A percentile compares a stretch with the other conserved stretches of the same genome.
These are phyloP conservation scores for Scophthalmus maximus DNA, from an alignment of 2,113 vertebrate species.

Conservation along the genomic window DNA sequence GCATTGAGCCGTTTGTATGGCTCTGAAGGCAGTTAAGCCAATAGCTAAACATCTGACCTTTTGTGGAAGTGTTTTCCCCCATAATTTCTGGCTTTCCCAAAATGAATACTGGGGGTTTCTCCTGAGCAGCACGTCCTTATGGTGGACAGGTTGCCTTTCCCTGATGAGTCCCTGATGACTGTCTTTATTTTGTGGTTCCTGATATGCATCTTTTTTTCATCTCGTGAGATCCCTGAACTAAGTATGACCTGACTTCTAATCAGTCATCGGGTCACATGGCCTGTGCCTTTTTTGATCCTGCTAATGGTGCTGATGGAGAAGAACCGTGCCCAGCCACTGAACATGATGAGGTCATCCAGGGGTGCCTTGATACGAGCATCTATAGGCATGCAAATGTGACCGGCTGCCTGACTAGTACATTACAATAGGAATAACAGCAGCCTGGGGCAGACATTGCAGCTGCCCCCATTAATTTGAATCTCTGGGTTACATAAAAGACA, in stretches of 20 bases:
- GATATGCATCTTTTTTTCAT: slow-evolving; percentile 64
- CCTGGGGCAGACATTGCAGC: slow-evolving; percentile 70
- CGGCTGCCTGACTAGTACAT: slow-evolving; percentile 57
- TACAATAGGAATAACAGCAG: slow-evolving; percentile 67
- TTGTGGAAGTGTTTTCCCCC: slow-evolving; percentile 7
- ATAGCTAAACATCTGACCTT: slow-evolving; percentile 48
- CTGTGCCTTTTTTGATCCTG: slow-evolving; percentile 58
- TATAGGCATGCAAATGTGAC: slow-evolving; percentile 81
- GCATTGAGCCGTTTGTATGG: slow-evolving; percentile 2
- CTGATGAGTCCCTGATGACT: slow-evolving; percentile 13
- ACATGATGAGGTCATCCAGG: slow-evolving; percentile 62
- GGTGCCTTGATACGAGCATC: slow-evolving; percentile 62
- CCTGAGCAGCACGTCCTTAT: slow-evolving; percentile 18
- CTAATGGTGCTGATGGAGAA: slow-evolving; percentile 68
- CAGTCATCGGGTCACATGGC: slow-evolving; percentile 60
- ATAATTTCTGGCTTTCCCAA: slow-evolving; percentile 13
- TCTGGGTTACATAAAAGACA: slow-evolving; percentile 65
- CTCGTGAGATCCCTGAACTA: slow-evolving; percentile 69
- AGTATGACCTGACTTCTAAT: slow-evolving; percentile 68
- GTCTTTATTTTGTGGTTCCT: slow-evolving; percentile 31
- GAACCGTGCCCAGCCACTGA: slow-evolving; percentile 49
- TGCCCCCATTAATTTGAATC: slow-evolving; percentile 72
- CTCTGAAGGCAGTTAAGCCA: slow-evolving; percentile 40
- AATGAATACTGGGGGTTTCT: slow-evolving; percentile 17
- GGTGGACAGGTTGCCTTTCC: slow-evolving; percentile 27